Percentiles rank a stretch among this genome's conserved stretches.
phyloP scores from a whole-genome alignment of 2,888 invertebrate genomes.

The Cacoxenus indagator region DNA sequence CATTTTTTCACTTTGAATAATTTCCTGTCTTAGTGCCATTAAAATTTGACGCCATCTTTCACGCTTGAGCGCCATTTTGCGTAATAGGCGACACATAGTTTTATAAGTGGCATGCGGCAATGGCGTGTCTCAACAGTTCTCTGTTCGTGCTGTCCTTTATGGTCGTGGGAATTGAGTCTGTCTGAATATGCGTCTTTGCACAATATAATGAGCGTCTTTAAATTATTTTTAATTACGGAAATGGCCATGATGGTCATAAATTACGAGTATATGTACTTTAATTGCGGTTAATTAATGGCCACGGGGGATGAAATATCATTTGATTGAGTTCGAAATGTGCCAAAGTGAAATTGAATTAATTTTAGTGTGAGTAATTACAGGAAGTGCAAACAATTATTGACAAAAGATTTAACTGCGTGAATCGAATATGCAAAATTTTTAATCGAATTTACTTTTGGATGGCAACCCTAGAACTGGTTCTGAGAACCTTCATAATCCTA shows the following conservation, averaged over 20 bases:
- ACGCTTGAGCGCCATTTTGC: background rate
- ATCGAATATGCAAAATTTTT: too few species aligned
- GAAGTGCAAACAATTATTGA: too few species aligned
- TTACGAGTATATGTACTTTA: background rate
- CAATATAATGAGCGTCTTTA: background rate
- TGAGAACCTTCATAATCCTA: too few species aligned
- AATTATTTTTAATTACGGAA: slow-evolving; percentile 5
- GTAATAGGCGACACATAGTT: slow-evolving; percentile 1
- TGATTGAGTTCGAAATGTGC: background rate
- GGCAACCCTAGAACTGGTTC: too few species aligned
- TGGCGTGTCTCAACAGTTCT: background rate
- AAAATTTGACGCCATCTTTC: background rate
- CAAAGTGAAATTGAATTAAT: background rate
- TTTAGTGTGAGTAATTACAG: too few species aligned
- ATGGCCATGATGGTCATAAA: background rate
- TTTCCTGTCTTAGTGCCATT: background rate
- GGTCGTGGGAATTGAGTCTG: background rate
- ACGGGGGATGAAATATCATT: background rate
- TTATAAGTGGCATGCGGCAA: background rate
- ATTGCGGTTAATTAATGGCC: background rate
- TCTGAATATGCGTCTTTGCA: background rate
- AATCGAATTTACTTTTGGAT: too few species aligned
- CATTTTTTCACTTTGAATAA: background rate
- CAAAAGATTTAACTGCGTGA: too few species aligned
- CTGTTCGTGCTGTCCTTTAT: background rate